Percentiles rank a stretch among this genome's conserved stretches.
These are phyloP conservation scores for Hydraecia micacea DNA, from an alignment of 2,888 invertebrate species.

Conservation along the genomic window DNA sequence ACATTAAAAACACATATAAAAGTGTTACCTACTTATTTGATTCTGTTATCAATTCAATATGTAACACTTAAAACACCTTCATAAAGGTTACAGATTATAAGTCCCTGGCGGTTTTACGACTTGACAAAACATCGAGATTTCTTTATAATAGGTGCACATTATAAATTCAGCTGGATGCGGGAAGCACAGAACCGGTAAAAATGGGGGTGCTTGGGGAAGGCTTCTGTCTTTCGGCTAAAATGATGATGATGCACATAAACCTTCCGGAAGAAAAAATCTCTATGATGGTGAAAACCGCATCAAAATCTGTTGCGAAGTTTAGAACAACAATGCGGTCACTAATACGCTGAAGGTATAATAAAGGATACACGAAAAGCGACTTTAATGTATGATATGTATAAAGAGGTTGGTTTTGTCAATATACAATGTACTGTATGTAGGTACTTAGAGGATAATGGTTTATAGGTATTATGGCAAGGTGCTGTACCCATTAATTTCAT, in stretches of 20 bases:
- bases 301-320: not conserved
- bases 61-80: no score
- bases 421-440: conserved; percentile 13
- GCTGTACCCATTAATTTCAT: conserved; percentile 6
- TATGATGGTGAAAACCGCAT: not conserved
- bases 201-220: not conserved
- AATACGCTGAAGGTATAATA: not conserved
- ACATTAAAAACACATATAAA: no score
- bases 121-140: not conserved
- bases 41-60: no score
- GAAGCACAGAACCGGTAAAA: not conserved
- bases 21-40: no score
- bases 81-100: no score
- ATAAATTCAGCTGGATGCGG: not conserved
- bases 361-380: not conserved
- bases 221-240: no score
- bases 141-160: not conserved
- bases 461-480: not conserved
- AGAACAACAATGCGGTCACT: not conserved
- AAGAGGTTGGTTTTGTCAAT: conserved; percentile 13
- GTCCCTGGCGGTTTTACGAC: not conserved
- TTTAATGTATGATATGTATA: not conserved
- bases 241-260: not conserved
- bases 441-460: conserved; percentile 8
- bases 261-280: not conserved